Conservation (phyloP, 2,888 invertebrate genomes). For the Pilophorus perplexus region DNA sequence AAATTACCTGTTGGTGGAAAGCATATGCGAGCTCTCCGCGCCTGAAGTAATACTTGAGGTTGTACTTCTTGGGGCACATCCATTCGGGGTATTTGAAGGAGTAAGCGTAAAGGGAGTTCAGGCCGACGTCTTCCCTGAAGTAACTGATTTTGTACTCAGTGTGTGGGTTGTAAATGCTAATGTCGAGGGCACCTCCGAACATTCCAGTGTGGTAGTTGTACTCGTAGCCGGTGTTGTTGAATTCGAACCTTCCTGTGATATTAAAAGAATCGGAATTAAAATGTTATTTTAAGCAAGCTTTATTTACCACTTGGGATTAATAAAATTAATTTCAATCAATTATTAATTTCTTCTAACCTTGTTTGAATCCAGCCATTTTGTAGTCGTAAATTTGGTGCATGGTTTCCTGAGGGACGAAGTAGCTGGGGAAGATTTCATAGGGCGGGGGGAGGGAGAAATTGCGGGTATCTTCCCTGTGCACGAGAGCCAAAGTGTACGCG, state of each 20-base stretch:
- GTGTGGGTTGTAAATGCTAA: constrained; percentile 34
- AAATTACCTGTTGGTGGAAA: constrained; percentile 56
- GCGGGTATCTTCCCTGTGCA: constrained; percentile 57
- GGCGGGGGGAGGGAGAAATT: constrained; percentile 59
- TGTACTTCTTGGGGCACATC: constrained; percentile 43
- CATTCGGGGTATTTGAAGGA: constrained; percentile 60
- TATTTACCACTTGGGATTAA: neutral
- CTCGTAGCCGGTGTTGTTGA: constrained; percentile 47
- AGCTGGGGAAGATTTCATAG: constrained; percentile 57
- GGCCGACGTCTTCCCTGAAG: constrained; percentile 69
- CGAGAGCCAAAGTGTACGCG: constrained; percentile 57
- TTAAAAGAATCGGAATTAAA: neutral
- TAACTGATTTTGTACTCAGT: constrained; percentile 62
- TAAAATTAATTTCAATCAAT: neutral
- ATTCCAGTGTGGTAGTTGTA: constrained; percentile 42
- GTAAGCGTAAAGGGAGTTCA: constrained; percentile 62
- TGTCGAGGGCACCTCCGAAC: constrained; percentile 39
- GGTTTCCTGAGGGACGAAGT: constrained; percentile 50
- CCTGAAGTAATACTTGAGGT: constrained; percentile 37
- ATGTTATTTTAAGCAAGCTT: neutral
- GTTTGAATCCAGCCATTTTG: constrained; percentile 39
- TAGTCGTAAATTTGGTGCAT: constrained; percentile 41
- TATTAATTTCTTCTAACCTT: constrained; percentile 1
- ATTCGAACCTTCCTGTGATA: constrained; percentile 35
- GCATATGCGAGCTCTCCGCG: constrained; percentile 53